Percentiles rank a stretch among this genome's conserved stretches.
phyloP scores from a whole-genome alignment of 30 jellyfish, hydroid and myxozoan genomes.

The Haliclystus octoradiatus region DNA sequence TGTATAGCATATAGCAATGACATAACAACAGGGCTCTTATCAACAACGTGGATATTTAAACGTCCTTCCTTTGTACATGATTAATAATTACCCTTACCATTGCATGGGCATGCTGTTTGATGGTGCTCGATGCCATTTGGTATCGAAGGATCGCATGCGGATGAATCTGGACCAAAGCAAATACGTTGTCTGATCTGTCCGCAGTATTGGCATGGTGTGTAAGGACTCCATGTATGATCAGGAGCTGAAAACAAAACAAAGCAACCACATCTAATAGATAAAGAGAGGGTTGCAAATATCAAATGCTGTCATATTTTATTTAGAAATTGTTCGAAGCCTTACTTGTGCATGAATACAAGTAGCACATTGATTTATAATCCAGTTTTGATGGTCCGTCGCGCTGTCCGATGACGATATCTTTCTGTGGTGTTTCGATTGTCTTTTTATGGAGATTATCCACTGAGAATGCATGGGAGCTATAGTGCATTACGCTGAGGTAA shows the following conservation, averaged over 20 bases:
- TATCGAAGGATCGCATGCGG: neutral
- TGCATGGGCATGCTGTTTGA: neutral
- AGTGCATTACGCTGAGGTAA: constrained; percentile 49
- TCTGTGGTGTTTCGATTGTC: neutral
- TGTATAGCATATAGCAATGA: too few species aligned
- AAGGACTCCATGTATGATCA: neutral
- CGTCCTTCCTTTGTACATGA: too few species aligned
- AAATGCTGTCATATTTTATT: neutral
- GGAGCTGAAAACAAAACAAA: neutral
- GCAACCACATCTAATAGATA: neutral
- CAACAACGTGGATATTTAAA: too few species aligned
- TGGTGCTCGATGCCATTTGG: neutral
- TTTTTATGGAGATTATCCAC: neutral
- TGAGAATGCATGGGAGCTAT: constrained; percentile 44
- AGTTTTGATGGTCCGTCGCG: neutral
- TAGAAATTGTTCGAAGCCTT: neutral
- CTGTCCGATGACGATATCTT: neutral
- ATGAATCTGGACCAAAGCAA: neutral
- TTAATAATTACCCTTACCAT: too few species aligned
- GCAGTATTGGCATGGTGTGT: neutral
- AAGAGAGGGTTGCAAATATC: neutral
- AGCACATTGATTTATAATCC: neutral
- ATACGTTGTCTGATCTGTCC: neutral
- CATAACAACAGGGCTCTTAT: too few species aligned
- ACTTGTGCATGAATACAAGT: neutral